phyloP scores from a whole-genome alignment of 2,888 invertebrate species.

The Himalopsyche kuldschensis region DNA sequence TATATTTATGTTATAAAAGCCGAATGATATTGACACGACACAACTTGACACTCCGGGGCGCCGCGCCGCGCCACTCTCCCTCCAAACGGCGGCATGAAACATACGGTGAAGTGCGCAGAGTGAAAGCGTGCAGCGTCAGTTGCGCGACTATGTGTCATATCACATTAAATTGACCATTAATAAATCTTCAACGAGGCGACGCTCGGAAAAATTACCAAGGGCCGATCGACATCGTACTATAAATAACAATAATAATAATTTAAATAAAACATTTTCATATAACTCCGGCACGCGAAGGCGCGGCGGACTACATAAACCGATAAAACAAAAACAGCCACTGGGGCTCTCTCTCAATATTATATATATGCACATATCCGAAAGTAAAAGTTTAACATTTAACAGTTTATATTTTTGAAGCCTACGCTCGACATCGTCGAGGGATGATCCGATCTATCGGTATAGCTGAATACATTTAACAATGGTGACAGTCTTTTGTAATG shows the following conservation, averaged over 20 bases:
- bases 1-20: constrained; percentile 14
- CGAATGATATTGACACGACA: constrained; percentile 28
- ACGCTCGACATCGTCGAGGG: constrained; percentile 5
- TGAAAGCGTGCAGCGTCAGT: constrained; percentile 19
- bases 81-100: not conserved
- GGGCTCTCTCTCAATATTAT: not conserved
- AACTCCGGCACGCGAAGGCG: not conserved
- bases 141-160: constrained; percentile 14
- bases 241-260: not conserved
- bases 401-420: constrained; percentile 6
- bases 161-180: constrained; percentile 38
- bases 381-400: constrained; percentile 9
- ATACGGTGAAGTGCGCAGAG: constrained; percentile 13
- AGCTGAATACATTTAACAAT: constrained; percentile 33
- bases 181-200: constrained; percentile 30
- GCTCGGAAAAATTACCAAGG: constrained; percentile 39
- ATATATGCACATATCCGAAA: not conserved
- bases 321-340: not conserved
- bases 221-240: constrained; percentile 29
- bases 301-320: not conserved
- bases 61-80: not conserved
- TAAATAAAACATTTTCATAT: not conserved
- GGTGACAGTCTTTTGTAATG: constrained; percentile 39
- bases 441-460: constrained; percentile 5
- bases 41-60: constrained; percentile 10